Percentiles rank a stretch among this genome's conserved stretches.
These are phyloP conservation scores for Chrysemys picta DNA, from an alignment of 2,113 vertebrate species.

Conservation along the genomic window DNA sequence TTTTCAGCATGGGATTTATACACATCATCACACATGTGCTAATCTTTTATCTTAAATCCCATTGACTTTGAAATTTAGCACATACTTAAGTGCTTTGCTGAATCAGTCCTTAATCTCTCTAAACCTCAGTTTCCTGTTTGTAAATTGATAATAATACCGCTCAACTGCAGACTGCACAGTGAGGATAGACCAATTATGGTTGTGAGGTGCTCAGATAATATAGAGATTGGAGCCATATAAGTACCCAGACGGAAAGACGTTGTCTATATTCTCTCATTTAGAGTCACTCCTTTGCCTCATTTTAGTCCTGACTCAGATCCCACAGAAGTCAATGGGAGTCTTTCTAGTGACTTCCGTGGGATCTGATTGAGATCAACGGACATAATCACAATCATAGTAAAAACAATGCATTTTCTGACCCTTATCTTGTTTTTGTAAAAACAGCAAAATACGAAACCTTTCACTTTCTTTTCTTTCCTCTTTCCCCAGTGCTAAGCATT, in stretches of 20 bases:
- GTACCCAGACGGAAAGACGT: not conserved
- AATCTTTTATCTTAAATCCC: not conserved
- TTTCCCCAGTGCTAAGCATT: not conserved
- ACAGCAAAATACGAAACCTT: not conserved
- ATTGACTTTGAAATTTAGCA: not conserved
- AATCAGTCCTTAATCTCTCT: not conserved
- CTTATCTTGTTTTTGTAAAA: not conserved
- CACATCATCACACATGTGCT: not conserved
- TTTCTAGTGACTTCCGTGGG: not conserved
- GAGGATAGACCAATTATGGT: not conserved
- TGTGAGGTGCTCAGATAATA: not conserved
- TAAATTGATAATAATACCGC: not conserved
- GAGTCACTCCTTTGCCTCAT: not conserved
- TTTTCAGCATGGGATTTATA: not conserved
- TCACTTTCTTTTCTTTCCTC: not conserved
- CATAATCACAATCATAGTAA: not conserved
- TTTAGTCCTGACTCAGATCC: not conserved
- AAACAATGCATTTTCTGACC: not conserved
- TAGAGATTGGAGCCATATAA: not conserved
- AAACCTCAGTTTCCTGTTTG: not conserved
- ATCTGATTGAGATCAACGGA: not conserved
- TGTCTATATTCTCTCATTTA: not conserved
- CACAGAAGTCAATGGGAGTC: not conserved
- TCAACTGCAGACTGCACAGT: constrained; percentile 12
- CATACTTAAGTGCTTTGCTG: constrained; percentile 21